Conservation (phyloP, 1,140 invertebrate species). For the Camponotus floridanus region DNA sequence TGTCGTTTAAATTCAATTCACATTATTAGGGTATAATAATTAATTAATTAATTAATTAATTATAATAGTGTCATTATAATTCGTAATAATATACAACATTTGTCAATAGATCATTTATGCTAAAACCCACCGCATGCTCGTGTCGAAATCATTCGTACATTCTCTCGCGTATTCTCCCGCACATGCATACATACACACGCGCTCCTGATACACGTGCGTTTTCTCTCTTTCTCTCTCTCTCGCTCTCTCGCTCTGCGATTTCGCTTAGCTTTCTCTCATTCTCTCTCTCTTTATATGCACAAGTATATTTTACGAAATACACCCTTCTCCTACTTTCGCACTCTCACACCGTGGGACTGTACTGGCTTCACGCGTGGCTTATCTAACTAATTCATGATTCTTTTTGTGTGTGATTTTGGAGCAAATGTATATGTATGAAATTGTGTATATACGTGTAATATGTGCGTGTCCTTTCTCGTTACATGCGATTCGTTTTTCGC, state of each 20-base stretch:
- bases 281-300: conserved; percentile 39
- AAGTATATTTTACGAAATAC: conserved; percentile 56
- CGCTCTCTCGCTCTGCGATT: conserved; percentile 21
- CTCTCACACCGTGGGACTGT: conserved; percentile 80
- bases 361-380: conserved; percentile 81
- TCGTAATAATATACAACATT: conserved; percentile 87
- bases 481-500: conserved; percentile 14
- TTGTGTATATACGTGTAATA: conserved; percentile 29
- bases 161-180: conserved; percentile 61
- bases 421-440: conserved; percentile 46
- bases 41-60: conserved; percentile 84
- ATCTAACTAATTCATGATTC: conserved; percentile 80
- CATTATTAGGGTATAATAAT: conserved; percentile 86
- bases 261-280: conserved; percentile 30
- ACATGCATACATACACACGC: conserved; percentile 40
- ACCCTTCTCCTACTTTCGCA: conserved; percentile 65
- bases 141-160: conserved; percentile 72
- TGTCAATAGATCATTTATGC: conserved; percentile 86
- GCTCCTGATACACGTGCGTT: conserved; percentile 62
- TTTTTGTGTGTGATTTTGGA: conserved; percentile 62
- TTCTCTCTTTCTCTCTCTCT: conserved; percentile 23
- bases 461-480: not conserved
- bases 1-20: conserved; percentile 85
- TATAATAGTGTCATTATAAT: conserved; percentile 87
- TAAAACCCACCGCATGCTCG: conserved; percentile 83